A percentile compares a stretch with the other conserved stretches of the same genome.
Conservation (phyloP, 2,113 vertebrate genomes). For the Seriola rivoliana region DNA sequence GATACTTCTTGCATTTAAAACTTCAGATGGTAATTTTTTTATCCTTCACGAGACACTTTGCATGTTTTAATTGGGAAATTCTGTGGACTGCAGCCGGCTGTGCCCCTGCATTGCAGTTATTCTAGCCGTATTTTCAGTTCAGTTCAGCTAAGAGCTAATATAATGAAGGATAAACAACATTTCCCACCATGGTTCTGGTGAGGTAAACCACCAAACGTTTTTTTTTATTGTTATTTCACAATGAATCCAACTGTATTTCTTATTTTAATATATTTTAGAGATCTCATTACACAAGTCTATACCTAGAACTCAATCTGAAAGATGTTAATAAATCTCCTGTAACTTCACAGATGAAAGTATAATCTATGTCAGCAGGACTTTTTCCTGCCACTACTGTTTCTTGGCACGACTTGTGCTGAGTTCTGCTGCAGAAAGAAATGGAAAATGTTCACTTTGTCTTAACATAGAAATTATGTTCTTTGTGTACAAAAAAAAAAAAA, state of each 20-base stretch:
- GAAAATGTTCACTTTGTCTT: background rate
- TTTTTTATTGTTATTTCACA: background rate
- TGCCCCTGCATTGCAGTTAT: conserved; percentile 23
- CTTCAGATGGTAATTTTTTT: background rate
- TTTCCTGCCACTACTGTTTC: background rate
- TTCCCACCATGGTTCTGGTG: background rate
- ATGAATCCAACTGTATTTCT: background rate
- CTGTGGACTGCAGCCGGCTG: background rate
- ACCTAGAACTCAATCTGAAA: background rate
- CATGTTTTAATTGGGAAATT: conserved; percentile 2
- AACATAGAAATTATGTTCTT: background rate
- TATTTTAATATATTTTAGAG: background rate
- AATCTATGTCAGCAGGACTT: background rate
- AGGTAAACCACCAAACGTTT: background rate
- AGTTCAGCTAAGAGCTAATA: background rate
- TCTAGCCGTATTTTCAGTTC: background rate
- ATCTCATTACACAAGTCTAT: background rate
- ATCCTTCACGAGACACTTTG: background rate
- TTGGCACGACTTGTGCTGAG: background rate
- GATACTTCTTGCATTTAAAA: background rate
- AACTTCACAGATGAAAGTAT: background rate
- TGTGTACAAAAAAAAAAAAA: background rate
- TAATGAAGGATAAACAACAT: background rate
- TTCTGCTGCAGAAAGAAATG: background rate
- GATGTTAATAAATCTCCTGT: background rate